phyloP scores from a whole-genome alignment of 1,140 invertebrate genomes.

The Trachymyrmex septentrionalis region DNA sequence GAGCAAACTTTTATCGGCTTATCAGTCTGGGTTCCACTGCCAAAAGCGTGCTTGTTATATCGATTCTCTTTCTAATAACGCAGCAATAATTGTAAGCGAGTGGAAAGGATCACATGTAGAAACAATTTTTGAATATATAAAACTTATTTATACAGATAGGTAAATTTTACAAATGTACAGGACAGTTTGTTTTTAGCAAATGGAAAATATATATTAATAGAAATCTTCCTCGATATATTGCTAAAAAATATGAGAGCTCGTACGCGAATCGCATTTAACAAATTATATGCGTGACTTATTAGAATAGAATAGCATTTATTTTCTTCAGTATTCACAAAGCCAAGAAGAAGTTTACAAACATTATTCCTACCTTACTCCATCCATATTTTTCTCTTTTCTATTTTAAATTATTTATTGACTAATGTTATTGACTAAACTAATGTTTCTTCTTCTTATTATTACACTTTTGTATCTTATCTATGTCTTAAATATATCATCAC shows the following conservation, averaged over 20 bases:
- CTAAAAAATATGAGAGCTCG: slow-evolving; percentile 1
- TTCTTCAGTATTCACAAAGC: too few species aligned
- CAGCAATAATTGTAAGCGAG: background rate
- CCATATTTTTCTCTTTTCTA: too few species aligned
- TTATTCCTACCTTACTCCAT: too few species aligned
- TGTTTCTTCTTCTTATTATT: too few species aligned
- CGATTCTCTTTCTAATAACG: background rate
- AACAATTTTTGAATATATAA: background rate
- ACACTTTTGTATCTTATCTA: too few species aligned
- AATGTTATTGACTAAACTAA: too few species aligned
- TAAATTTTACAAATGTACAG: background rate
- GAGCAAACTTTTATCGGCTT: slow-evolving; percentile 37
- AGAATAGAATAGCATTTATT: background rate
- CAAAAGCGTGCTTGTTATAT: slow-evolving; percentile 1
- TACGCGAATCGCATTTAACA: background rate
- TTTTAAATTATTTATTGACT: too few species aligned
- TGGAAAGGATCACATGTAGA: background rate
- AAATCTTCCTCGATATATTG: background rate
- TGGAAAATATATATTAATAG: background rate
- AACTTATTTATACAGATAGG: background rate
- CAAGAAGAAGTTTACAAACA: too few species aligned
- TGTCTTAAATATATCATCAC: too few species aligned
- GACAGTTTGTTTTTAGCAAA: background rate
- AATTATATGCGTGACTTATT: background rate
- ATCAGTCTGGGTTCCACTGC: background rate